Evolutionary conservation across 1,140 invertebrate species (phyloP), one percentile per base, ranked within the genome.

Genomic region (Contarinia nasturtii): DNA sequence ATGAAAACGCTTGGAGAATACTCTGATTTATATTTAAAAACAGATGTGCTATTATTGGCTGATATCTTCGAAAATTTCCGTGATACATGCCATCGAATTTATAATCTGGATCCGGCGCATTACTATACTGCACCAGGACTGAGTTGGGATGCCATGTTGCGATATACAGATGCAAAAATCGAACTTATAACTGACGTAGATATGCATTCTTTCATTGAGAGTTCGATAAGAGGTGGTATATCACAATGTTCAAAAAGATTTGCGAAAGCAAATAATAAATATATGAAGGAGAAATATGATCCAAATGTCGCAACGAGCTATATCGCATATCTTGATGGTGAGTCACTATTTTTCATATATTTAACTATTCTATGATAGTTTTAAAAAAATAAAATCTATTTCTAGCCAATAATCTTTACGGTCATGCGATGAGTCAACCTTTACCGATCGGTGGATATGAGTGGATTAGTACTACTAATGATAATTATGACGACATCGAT

Each of bases 381-480:
- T n/a, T n/a, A n/a, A n/a, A n/a, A n/a, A 36, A 57, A 43, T 45
- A 48, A 14, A 46, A 20, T 18, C 54, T 19, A 12, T 65, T 57
- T 53, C 33, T 67, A 56, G 61, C 57, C 8, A 73, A 71, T 53
- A 73, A 73, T 59, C 53, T 72, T 42, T 75, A 76, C 62, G 71
- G 70, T 12, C 61, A 52, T 46, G 61, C 63, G 11, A 69, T 73
- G 67, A 61, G 53, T 18, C 53, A 65, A 50, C 53, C 49, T 48
- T 53, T 73, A 41, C 68, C 68, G 18, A 53, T 51, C 17, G 50
- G 48, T 34, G 51, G 57, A 33, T 74, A 73, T 60, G 44, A 66
- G 53, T 74, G 66, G 65, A 45, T 64, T 15, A 47, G 55, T 40
- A 11, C 50, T 22, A 34, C 51, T 51, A 54, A 55, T 42, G 14